phyloP scores from a whole-genome alignment of 1,140 invertebrate genomes.

The Drusus annulatus region DNA sequence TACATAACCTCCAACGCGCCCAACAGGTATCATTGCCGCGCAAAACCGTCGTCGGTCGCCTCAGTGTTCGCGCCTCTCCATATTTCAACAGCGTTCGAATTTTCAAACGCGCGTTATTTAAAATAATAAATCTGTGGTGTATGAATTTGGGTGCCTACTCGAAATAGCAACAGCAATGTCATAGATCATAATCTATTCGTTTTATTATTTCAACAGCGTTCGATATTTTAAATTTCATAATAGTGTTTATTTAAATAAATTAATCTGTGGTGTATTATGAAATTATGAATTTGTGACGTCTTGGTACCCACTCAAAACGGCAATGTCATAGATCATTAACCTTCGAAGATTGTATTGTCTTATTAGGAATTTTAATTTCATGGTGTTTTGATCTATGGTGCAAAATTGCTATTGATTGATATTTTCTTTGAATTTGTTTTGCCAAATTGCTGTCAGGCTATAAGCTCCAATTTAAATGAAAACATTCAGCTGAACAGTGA shows the following conservation, averaged over 20 bases:
- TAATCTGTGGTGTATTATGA: conserved; percentile 4
- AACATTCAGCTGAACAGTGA: neutral
- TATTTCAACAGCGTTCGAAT: neutral
- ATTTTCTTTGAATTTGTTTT: neutral
- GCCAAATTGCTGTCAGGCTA: neutral
- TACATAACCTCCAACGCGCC: neutral
- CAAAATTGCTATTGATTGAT: too few relatives aligned
- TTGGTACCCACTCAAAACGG: neutral
- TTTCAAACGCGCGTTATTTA: neutral
- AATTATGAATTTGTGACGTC: neutral
- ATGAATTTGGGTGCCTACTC: neutral
- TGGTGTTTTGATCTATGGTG: too few relatives aligned
- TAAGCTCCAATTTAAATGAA: neutral
- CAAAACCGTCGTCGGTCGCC: neutral
- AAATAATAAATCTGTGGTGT: neutral
- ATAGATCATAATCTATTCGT: too few relatives aligned
- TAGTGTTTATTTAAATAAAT: neutral
- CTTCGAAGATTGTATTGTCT: too few relatives aligned
- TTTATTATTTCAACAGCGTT: neutral
- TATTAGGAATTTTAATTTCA: too few relatives aligned
- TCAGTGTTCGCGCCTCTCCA: neutral
- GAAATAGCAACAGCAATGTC: neutral
- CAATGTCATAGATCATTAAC: neutral
- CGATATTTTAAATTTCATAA: neutral
- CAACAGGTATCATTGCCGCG: conserved; percentile 17